Percentiles rank a stretch among this genome's conserved stretches.
Conservation (phyloP, 2,888 invertebrate species). For the Drosophila acutilabella region DNA sequence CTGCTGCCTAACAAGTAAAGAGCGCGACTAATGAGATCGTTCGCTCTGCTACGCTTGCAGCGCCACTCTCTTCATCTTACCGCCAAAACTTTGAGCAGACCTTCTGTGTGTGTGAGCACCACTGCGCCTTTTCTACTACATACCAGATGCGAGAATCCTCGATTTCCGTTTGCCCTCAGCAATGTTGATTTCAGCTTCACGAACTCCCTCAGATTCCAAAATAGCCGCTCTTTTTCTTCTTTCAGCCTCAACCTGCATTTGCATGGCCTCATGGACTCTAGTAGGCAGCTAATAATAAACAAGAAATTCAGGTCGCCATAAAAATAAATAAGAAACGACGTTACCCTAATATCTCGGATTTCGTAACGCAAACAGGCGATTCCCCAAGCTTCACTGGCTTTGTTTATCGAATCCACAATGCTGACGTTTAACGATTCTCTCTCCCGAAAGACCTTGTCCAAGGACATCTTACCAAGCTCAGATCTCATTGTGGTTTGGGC, state of each 20-base stretch:
- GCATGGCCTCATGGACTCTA: conserved; percentile 99
- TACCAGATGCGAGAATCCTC: conserved; percentile 95
- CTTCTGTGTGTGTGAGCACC: no score
- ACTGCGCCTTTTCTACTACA: conserved; percentile 5
- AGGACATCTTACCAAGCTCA: conserved; percentile 97
- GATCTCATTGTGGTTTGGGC: conserved; percentile 99
- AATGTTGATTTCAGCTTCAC: conserved; percentile 97
- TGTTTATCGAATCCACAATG: conserved; percentile 98
- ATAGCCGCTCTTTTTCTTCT: conserved; percentile 97
- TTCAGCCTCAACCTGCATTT: conserved; percentile 99
- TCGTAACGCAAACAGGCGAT: conserved; percentile 98
- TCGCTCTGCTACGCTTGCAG: no score
- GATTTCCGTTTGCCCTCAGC: conserved; percentile 98
- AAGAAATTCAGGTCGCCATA: not conserved
- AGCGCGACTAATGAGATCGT: no score
- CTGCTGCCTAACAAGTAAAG: no score
- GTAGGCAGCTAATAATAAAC: conserved; percentile 90
- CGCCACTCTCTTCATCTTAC: no score
- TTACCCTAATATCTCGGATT: conserved; percentile 89
- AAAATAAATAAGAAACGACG: not conserved
- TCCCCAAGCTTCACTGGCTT: conserved; percentile 99
- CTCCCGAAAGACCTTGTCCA: conserved; percentile 98
- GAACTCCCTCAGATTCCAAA: conserved; percentile 97
- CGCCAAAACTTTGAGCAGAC: no score
- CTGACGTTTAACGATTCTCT: conserved; percentile 97